phyloP scores from a whole-genome alignment of 2,113 vertebrate species.

The Lepus americanus region DNA sequence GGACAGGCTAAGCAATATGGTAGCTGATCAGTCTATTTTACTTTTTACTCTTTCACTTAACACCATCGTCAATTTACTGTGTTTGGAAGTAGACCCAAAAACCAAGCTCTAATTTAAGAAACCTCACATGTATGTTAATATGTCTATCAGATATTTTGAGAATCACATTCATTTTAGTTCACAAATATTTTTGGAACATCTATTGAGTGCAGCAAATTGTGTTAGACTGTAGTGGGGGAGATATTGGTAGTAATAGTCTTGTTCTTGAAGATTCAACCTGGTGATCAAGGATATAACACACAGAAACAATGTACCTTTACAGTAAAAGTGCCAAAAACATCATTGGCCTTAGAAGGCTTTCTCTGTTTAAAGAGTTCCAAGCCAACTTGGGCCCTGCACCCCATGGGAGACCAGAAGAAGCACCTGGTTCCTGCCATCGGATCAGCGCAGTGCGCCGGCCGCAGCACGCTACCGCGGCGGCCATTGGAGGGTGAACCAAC shows the following conservation, averaged over 20 bases:
- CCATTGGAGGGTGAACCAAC: too few relatives aligned
- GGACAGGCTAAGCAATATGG: neutral
- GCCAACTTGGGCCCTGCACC: neutral
- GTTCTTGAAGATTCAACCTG: neutral
- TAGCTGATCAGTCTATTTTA: neutral
- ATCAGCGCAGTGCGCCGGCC: too few relatives aligned
- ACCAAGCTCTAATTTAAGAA: constrained; percentile 12
- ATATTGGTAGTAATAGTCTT: neutral
- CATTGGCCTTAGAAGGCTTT: neutral
- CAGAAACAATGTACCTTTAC: neutral
- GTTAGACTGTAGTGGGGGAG: neutral
- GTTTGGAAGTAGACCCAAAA: neutral
- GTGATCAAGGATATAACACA: neutral
- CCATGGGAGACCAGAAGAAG: too few relatives aligned
- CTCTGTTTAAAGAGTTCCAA: neutral
- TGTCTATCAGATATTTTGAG: neutral
- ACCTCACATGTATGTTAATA: neutral
- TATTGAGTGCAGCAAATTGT: neutral
- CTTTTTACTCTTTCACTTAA: neutral
- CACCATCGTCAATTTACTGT: neutral
- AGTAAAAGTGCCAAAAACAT: too few relatives aligned
- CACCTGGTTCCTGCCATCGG: too few relatives aligned
- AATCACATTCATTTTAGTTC: constrained; percentile 1
- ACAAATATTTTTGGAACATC: neutral
- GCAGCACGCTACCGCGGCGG: too few relatives aligned